Percentiles rank a stretch among this genome's conserved stretches.
Evolutionary conservation across 2,113 vertebrate species (phyloP).

Genomic region (Calidris pugnax): DNA sequence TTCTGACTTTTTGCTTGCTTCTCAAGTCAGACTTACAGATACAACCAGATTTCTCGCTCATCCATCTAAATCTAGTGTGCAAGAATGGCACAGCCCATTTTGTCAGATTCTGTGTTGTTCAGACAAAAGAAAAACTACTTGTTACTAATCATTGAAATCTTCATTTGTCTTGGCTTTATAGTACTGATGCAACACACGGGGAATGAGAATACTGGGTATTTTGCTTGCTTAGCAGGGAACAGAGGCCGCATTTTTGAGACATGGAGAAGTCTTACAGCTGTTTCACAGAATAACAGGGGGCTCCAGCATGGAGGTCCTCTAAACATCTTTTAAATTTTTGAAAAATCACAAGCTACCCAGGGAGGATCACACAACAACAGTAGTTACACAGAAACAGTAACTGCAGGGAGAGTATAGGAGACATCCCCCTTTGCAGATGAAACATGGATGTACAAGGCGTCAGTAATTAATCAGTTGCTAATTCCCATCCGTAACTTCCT

Average conservation of each 20-base stretch:
- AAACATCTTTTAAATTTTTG: not conserved
- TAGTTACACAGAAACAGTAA: not conserved
- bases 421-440: not conserved
- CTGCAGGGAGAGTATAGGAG: not conserved
- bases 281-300: not conserved
- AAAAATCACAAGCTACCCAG: not conserved
- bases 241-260: not conserved
- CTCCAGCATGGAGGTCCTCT: not conserved
- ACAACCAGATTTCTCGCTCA: not conserved
- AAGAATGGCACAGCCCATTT: not conserved
- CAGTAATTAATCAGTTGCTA: not conserved
- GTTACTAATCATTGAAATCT: not conserved
- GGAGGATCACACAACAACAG: not conserved
- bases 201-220: not conserved
- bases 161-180: not conserved
- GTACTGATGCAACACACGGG: not conserved
- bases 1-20: not conserved
- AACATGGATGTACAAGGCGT: not conserved
- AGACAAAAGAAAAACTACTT: not conserved
- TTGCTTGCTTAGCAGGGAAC: not conserved
- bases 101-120: not conserved
- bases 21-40: not conserved
- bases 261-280: not conserved
- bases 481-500: not conserved
- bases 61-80: not conserved